Percentiles rank a stretch among this genome's conserved stretches.
These are phyloP conservation scores for Parnassius mnemosyne DNA, from an alignment of 2,888 invertebrate genomes.

Conservation along the genomic window DNA sequence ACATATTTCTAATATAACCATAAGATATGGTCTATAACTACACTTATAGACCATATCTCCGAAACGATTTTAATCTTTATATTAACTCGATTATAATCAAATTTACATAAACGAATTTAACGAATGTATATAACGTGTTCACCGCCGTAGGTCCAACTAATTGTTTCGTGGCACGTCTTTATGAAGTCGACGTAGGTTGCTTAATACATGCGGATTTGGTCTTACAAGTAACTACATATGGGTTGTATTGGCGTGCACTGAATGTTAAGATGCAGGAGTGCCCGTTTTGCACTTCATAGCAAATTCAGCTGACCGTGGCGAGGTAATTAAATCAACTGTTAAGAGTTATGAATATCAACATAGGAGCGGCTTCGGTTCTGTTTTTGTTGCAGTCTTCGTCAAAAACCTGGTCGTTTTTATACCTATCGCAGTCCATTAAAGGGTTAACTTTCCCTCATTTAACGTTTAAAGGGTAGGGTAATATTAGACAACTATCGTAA, in stretches of 20 bases:
- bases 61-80: constrained; percentile 15
- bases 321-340: constrained; percentile 28
- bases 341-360: constrained; percentile 20
- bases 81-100: constrained; percentile 18
- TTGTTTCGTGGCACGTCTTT: constrained; percentile 27
- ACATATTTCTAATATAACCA: no score
- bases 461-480: no score
- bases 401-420: constrained; percentile 11
- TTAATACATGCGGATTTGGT: constrained; percentile 12
- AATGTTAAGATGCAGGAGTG: background rate
- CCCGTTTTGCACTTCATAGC: constrained; percentile 20
- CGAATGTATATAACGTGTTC: constrained; percentile 21
- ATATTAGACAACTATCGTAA: no score
- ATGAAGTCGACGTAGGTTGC: constrained; percentile 6
- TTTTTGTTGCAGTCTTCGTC: constrained; percentile 10
- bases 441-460: no score
- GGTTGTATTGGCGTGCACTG: constrained; percentile 8
- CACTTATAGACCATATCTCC: background rate
- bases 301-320: constrained; percentile 26
- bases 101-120: constrained; percentile 23
- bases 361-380: background rate
- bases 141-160: constrained; percentile 23
- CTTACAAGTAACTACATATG: constrained; percentile 3
- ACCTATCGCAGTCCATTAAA: no score
- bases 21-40: background rate